phyloP scores from a whole-genome alignment of 1,140 invertebrate genomes.

The Lethrus apterus region DNA sequence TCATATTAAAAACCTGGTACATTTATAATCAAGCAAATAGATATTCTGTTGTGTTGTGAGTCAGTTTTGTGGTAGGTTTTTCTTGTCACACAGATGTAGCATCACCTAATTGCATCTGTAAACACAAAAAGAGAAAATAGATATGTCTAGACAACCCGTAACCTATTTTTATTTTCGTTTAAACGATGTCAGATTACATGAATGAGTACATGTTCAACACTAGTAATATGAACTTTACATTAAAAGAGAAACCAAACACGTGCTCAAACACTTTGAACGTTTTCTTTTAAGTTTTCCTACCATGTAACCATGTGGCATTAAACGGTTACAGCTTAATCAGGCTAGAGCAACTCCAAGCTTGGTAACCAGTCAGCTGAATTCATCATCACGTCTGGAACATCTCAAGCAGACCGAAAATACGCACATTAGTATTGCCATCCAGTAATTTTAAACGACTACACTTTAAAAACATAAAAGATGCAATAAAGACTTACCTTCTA shows the following conservation, averaged over 20 bases:
- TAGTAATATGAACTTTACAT: background rate
- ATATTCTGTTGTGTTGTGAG: conserved; percentile 9
- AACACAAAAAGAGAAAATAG: conserved; percentile 43
- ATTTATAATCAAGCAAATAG: conserved; percentile 7
- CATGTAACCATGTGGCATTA: conserved; percentile 38
- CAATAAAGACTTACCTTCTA: conserved; percentile 31
- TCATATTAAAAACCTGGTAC: conserved; percentile 5
- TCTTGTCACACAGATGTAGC: conserved; percentile 4
- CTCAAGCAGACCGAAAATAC: conserved; percentile 40
- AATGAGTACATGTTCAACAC: conserved; percentile 23
- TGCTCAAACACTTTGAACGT: conserved; percentile 9
- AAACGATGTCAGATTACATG: conserved; percentile 4
- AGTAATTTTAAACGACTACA: conserved; percentile 23
- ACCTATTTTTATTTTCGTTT: conserved; percentile 4
- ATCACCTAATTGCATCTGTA: conserved; percentile 38
- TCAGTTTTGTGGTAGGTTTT: conserved; percentile 12
- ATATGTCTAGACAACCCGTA: conserved; percentile 33
- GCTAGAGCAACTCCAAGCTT: conserved; percentile 30
- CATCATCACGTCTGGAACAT: conserved; percentile 43
- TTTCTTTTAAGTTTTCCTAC: conserved; percentile 30
- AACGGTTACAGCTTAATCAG: conserved; percentile 36
- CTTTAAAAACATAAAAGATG: conserved; percentile 19
- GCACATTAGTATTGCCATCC: conserved; percentile 35
- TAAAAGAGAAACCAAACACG: conserved; percentile 14
- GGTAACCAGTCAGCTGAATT: conserved; percentile 34